Percentiles rank a stretch among this genome's conserved stretches.
Evolutionary conservation across 2,888 invertebrate species (phyloP).

Genomic region (Ryuthela nishihirai): DNA sequence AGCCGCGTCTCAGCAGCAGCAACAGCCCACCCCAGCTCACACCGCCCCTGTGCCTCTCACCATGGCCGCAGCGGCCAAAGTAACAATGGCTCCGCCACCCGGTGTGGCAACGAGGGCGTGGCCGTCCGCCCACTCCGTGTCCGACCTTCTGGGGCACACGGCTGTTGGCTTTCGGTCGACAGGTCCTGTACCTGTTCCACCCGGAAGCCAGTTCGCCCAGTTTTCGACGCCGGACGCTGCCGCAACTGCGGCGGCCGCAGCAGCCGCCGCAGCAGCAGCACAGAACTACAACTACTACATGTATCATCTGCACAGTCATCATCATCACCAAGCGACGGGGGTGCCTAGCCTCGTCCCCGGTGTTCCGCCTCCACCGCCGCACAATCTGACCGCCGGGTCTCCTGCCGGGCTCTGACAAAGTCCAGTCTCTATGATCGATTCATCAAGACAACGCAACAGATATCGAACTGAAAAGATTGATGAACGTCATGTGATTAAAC

Average conservation of each 20-base stretch:
- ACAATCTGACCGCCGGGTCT: too few species aligned
- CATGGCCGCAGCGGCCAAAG: constrained; percentile 7
- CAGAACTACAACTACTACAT: constrained; percentile 34
- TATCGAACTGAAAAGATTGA: too few species aligned
- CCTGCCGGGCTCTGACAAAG: too few species aligned
- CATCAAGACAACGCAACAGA: too few species aligned
- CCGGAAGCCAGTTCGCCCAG: constrained; percentile 15
- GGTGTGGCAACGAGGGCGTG: constrained; percentile 43
- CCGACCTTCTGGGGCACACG: constrained; percentile 48
- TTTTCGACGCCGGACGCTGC: constrained; percentile 11
- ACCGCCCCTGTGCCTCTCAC: constrained; percentile 7
- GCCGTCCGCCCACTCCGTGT: constrained; percentile 51
- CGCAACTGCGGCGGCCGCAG: constrained; percentile 21
- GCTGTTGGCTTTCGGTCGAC: constrained; percentile 6
- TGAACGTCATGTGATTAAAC: too few species aligned
- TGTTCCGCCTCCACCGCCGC: constrained; percentile 10
- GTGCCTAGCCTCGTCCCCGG: constrained; percentile 7
- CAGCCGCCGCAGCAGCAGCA: constrained; percentile 15
- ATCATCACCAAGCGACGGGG: constrained; percentile 10
- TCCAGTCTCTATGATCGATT: too few species aligned
- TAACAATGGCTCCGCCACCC: constrained; percentile 16
- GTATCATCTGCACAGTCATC: constrained; percentile 19
- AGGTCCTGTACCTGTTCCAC: constrained; percentile 1
- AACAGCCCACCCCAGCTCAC: constrained; percentile 11
- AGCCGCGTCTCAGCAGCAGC: constrained; percentile 4